Evolutionary conservation across 2,113 vertebrate species (phyloP).

Genomic region (Thalassoma bifasciatum): DNA sequence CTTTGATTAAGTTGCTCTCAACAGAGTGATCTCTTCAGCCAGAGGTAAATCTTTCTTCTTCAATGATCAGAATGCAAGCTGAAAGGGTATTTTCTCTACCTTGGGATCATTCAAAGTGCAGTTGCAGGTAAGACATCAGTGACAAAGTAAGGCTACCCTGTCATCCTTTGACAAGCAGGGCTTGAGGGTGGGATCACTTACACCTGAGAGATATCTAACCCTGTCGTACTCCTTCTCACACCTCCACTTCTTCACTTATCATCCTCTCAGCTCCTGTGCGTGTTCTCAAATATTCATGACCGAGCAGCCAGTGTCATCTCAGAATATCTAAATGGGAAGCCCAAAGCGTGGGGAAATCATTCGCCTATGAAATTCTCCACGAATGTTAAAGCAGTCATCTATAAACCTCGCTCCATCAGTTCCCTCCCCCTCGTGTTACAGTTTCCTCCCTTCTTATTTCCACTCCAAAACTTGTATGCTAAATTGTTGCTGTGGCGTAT

Average conservation of each 20-base stretch:
- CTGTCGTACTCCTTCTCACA: slow-evolving; percentile 47
- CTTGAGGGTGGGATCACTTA: slow-evolving; percentile 49
- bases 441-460: slow-evolving; percentile 35
- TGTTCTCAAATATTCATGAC: slow-evolving; percentile 79
- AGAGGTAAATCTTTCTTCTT: slow-evolving; percentile 29
- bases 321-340: slow-evolving; percentile 73
- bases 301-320: slow-evolving; percentile 60
- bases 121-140: slow-evolving; percentile 51
- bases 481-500: slow-evolving; percentile 6
- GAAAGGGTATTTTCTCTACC: slow-evolving; percentile 27
- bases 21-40: slow-evolving; percentile 19
- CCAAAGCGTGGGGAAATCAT: slow-evolving; percentile 69
- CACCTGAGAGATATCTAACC: slow-evolving; percentile 58
- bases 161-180: slow-evolving; percentile 57
- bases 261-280: slow-evolving; percentile 29
- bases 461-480: slow-evolving; percentile 27
- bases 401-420: slow-evolving; percentile 47
- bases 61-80: slow-evolving; percentile 34
- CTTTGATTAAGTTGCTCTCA: slow-evolving; percentile 16
- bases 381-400: slow-evolving; percentile 60
- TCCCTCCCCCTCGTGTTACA: slow-evolving; percentile 31
- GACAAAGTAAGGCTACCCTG: slow-evolving; percentile 52
- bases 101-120: slow-evolving; percentile 43
- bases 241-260: slow-evolving; percentile 56
- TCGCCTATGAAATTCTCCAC: slow-evolving; percentile 67